A percentile compares a stretch with the other conserved stretches of the same genome.
phyloP scores from a whole-genome alignment of 2,888 invertebrate genomes.

The Pilophorus perplexus region DNA sequence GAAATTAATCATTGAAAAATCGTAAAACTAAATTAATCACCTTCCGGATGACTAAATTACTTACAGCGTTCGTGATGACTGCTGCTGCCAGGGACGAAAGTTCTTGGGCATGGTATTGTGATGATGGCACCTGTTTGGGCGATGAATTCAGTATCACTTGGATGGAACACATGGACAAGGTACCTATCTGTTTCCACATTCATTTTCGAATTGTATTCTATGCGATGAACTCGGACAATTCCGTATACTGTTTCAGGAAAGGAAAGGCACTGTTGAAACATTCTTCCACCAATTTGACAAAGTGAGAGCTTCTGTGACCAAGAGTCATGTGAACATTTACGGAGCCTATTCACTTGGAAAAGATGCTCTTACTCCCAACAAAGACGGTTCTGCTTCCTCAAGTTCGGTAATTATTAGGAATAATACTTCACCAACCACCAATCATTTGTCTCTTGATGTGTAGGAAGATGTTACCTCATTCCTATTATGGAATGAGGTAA shows the following conservation, averaged over 20 bases:
- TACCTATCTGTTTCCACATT: conserved; percentile 42
- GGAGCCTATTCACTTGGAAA: conserved; percentile 43
- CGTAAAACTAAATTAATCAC: too few relatives aligned
- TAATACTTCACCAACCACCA: too few relatives aligned
- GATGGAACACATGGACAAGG: conserved; percentile 60
- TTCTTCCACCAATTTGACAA: conserved; percentile 42
- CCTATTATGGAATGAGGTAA: too few relatives aligned
- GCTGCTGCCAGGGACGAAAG: conserved; percentile 61
- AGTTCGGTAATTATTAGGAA: neutral
- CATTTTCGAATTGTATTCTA: neutral
- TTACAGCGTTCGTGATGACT: conserved; percentile 56
- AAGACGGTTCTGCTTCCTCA: neutral
- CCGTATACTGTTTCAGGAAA: neutral
- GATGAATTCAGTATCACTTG: conserved; percentile 62
- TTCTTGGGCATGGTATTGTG: conserved; percentile 61
- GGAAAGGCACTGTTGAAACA: conserved; percentile 34
- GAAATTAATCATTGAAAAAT: too few relatives aligned
- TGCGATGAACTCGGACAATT: neutral
- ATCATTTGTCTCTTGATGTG: too few relatives aligned
- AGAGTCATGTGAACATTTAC: conserved; percentile 44
- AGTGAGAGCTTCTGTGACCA: conserved; percentile 29
- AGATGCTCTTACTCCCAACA: conserved; percentile 28
- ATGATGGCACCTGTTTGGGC: conserved; percentile 58
- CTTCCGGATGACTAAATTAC: too few relatives aligned
- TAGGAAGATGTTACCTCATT: too few relatives aligned